Evolutionary conservation across 2,113 vertebrate species (phyloP).

Genomic region (Festucalex cinctus): DNA sequence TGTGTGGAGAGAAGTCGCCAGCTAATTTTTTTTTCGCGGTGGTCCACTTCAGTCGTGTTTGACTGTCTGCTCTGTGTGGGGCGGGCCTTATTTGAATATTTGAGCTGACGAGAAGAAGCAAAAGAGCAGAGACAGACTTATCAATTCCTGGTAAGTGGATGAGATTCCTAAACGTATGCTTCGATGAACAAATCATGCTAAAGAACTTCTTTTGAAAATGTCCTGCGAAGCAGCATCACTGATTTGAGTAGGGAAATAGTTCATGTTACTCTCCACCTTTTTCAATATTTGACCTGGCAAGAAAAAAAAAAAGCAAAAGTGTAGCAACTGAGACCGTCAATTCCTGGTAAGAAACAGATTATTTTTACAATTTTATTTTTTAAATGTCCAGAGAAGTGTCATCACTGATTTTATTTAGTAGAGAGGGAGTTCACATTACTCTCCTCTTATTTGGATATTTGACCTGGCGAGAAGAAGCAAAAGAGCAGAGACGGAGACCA

Average conservation of each 20-base stretch:
- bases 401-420: background rate
- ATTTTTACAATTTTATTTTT: background rate
- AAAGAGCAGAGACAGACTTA: background rate
- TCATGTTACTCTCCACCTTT: background rate
- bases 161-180: conserved; percentile 1
- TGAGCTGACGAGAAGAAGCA: background rate
- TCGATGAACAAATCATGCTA: too few relatives aligned
- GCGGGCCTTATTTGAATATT: background rate
- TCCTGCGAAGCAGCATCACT: background rate
- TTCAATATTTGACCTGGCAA: background rate
- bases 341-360: background rate
- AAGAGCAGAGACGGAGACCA: background rate
- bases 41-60: too few relatives aligned
- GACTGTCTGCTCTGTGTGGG: background rate
- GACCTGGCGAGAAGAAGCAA: background rate
- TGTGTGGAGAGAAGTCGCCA: too few relatives aligned
- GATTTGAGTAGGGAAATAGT: background rate
- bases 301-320: background rate
- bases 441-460: background rate
- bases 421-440: background rate
- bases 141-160: conserved; percentile 6
- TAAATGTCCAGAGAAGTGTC: background rate
- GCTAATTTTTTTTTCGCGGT: too few relatives aligned
- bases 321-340: background rate
- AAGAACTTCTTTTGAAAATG: background rate